phyloP scores from a whole-genome alignment of 2,113 vertebrate species.

The Thamnaconus septentrionalis region DNA sequence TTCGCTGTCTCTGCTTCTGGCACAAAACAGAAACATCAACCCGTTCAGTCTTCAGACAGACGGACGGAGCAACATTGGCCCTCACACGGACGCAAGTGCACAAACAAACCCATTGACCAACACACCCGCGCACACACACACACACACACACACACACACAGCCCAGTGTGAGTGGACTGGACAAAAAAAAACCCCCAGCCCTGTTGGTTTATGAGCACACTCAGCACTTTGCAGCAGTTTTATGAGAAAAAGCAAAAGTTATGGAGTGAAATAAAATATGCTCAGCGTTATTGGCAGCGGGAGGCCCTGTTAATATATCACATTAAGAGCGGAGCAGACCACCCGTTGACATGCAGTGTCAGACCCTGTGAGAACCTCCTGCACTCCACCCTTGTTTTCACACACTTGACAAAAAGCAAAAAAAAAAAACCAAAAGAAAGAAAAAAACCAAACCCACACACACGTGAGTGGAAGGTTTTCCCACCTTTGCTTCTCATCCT shows the following conservation, averaged over 20 bases:
- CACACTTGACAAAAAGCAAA: not conserved
- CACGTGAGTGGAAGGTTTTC: too few species aligned
- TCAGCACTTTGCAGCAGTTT: slow-evolving; percentile 56
- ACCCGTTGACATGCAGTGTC: slow-evolving; percentile 69
- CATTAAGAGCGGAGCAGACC: slow-evolving; percentile 59
- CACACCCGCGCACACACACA: not conserved
- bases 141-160: slow-evolving; percentile 17
- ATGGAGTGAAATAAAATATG: slow-evolving; percentile 69
- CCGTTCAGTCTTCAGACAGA: too few species aligned
- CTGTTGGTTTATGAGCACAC: slow-evolving; percentile 54
- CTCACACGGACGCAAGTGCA: too few species aligned
- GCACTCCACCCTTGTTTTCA: not conserved
- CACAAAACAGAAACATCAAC: too few species aligned
- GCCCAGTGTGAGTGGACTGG: not conserved
- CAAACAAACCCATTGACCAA: too few species aligned
- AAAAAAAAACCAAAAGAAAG: too few species aligned
- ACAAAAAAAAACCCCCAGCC: slow-evolving; percentile 41
- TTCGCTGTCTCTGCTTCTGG: too few species aligned
- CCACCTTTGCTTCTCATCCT: too few species aligned
- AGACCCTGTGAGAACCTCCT: slow-evolving; percentile 60
- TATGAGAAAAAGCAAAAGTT: slow-evolving; percentile 56
- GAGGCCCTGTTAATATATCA: slow-evolving; percentile 74
- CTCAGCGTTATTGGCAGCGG: slow-evolving; percentile 70
- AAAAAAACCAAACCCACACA: too few species aligned
- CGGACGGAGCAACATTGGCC: too few species aligned